Conservation (phyloP, 2,797 vertebrate genomes). For the Catostomus latipinnis region DNA sequence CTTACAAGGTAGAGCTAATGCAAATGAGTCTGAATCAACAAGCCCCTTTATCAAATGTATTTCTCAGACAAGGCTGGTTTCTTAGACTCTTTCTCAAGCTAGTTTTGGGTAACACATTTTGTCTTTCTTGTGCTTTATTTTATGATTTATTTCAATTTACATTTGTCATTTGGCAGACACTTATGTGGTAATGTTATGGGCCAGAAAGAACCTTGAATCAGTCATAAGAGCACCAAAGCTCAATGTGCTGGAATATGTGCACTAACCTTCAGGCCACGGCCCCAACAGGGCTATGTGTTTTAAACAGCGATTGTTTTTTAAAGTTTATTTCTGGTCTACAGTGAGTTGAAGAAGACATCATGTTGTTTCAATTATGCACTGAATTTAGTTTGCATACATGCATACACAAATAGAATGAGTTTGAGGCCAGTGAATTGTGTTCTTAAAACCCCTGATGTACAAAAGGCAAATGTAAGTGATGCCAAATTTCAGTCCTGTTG, state of each 20-base stretch:
- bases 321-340: background rate
- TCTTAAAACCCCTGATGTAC: constrained; percentile 1
- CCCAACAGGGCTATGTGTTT: background rate
- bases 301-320: background rate
- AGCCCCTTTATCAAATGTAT: constrained; percentile 14
- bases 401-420: constrained; percentile 22
- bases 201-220: background rate
- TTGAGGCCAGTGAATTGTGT: background rate
- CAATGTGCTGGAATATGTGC: background rate
- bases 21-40: constrained; percentile 11
- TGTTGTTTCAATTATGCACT: constrained; percentile 13
- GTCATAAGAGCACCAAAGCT: background rate
- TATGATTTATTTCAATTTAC: no score
- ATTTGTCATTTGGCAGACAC: background rate
- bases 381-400: constrained; percentile 29
- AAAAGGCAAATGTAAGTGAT: constrained; percentile 1
- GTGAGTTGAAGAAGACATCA: background rate
- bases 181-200: background rate
- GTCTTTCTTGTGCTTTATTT: no score
- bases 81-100: background rate
- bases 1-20: background rate
- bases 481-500: constrained; percentile 9
- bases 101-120: no score
- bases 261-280: background rate
- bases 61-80: background rate